These are phyloP conservation scores for Pollenia amentaria DNA, from an alignment of 2,888 invertebrate genomes.

Conservation along the genomic window DNA sequence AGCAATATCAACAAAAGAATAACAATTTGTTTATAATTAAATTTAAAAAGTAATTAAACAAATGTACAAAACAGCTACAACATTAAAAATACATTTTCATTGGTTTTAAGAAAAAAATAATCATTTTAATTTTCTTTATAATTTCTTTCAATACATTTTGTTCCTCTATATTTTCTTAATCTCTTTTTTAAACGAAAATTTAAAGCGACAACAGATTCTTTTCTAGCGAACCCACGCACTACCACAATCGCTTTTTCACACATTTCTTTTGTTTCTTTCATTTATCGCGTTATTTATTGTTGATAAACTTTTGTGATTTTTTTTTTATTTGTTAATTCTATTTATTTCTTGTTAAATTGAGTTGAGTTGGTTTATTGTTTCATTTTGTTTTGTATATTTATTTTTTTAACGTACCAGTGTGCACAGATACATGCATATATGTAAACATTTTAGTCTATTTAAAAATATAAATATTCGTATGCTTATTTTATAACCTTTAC, in stretches of 20 bases:
- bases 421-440: background rate
- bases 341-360: background rate
- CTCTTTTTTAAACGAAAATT: background rate
- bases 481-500: background rate
- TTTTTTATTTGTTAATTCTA: background rate
- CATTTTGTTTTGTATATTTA: background rate
- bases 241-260: conserved; percentile 42
- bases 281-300: conserved; percentile 33
- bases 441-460: conserved; percentile 1
- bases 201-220: conserved; percentile 27
- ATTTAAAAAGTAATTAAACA: background rate
- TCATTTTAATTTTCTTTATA: background rate
- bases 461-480: conserved; percentile 19
- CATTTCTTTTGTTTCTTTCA: conserved; percentile 44
- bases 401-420: background rate
- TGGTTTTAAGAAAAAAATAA: no score
- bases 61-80: background rate
- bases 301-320: conserved; percentile 25
- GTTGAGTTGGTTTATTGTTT: background rate
- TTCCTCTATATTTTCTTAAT: background rate
- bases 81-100: no score
- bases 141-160: background rate
- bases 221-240: conserved; percentile 39
- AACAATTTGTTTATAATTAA: background rate
- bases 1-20: background rate